phyloP scores from a whole-genome alignment of 2,888 invertebrate species.

The Eretmocerus hayati region DNA sequence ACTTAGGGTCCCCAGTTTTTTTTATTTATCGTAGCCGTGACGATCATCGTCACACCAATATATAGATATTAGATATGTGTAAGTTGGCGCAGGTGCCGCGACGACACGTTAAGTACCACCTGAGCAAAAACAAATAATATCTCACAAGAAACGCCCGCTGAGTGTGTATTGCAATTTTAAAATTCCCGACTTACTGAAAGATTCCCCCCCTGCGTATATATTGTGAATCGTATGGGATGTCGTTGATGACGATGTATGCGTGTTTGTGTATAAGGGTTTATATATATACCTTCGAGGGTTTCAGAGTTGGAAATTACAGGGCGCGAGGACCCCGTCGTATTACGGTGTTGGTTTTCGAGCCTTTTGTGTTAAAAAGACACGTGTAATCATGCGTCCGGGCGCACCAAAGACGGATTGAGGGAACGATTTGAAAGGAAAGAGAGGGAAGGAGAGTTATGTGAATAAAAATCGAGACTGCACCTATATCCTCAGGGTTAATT shows the following conservation, averaged over 20 bases:
- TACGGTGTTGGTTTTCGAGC: conserved; percentile 49
- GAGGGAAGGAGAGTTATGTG: too few species aligned
- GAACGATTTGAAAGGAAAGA: too few species aligned
- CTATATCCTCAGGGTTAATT: too few species aligned
- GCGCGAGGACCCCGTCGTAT: conserved; percentile 43
- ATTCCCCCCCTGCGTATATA: conserved; percentile 5
- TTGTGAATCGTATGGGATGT: too few species aligned
- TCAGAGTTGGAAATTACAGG: conserved; percentile 40
- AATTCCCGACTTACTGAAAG: conserved; percentile 45
- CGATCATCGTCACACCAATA: conserved; percentile 27
- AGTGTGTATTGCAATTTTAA: conserved; percentile 40
- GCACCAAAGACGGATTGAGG: too few species aligned
- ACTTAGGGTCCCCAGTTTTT: too few species aligned
- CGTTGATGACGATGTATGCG: too few species aligned
- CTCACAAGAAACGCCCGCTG: conserved; percentile 25
- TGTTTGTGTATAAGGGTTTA: too few species aligned
- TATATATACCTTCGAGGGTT: too few species aligned
- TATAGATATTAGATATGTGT: too few species aligned
- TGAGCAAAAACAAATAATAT: conserved; percentile 45
- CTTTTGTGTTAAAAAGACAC: conserved; percentile 49
- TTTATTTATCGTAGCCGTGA: too few species aligned
- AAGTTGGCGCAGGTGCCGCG: conserved; percentile 24
- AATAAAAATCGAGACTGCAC: background rate
- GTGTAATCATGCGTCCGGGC: conserved; percentile 40
- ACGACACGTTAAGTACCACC: conserved; percentile 38